These are phyloP conservation scores for Ophion ellenae DNA, from an alignment of 2,888 invertebrate species.

Conservation along the genomic window DNA sequence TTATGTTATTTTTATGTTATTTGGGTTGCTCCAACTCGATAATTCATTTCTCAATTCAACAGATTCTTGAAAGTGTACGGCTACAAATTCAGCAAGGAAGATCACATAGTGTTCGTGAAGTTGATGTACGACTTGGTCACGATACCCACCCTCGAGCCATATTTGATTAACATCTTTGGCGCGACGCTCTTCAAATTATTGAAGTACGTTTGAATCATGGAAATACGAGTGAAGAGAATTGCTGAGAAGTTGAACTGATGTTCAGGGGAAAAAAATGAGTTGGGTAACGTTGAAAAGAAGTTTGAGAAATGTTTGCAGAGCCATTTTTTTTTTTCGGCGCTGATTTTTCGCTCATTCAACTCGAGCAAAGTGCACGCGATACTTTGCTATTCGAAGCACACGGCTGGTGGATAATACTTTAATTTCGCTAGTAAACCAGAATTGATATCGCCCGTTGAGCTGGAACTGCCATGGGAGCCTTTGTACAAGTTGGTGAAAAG, in stretches of 20 bases:
- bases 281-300: too few relatives aligned
- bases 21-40: background rate
- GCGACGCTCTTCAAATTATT: slow-evolving; percentile 88
- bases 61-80: slow-evolving; percentile 95
- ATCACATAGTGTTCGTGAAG: slow-evolving; percentile 93
- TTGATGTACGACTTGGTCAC: slow-evolving; percentile 91
- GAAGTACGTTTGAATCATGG: slow-evolving; percentile 87
- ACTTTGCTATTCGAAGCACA: background rate
- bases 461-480: slow-evolving; percentile 94
- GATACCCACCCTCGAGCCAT: slow-evolving; percentile 91
- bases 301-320: too few relatives aligned
- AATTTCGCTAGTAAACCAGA: slow-evolving; percentile 88
- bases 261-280: too few relatives aligned
- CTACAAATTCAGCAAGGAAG: slow-evolving; percentile 94
- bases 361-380: background rate
- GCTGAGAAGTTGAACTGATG: too few relatives aligned
- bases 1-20: too few relatives aligned
- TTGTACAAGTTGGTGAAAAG: slow-evolving; percentile 86
- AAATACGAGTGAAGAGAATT: background rate
- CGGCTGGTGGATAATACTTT: slow-evolving; percentile 20
- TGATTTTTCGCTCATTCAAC: background rate
- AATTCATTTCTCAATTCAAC: slow-evolving; percentile 76
- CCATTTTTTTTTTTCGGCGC: too few relatives aligned
- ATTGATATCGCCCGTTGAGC: slow-evolving; percentile 90
- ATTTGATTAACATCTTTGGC: slow-evolving; percentile 89